Evolutionary conservation across 2,888 invertebrate species (phyloP).

Genomic region (Ellobium chinense): DNA sequence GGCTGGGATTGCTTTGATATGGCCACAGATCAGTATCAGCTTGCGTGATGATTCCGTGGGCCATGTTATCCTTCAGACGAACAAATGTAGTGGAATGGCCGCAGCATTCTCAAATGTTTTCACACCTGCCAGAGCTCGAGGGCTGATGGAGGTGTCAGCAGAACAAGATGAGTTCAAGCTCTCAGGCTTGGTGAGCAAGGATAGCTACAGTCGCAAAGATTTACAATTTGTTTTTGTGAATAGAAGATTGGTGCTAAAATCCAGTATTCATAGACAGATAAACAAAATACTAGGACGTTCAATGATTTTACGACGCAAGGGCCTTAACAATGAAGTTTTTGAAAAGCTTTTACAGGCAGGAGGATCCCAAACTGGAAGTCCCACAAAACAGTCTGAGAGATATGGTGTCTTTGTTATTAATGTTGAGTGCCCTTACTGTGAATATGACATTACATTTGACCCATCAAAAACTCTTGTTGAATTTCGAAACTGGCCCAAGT

Average conservation of each 20-base stretch:
- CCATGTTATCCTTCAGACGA: conserved; percentile 83
- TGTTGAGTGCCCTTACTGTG: conserved; percentile 81
- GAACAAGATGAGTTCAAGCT: conserved; percentile 81
- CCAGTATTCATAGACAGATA: conserved; percentile 81
- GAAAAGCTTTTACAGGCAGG: conserved; percentile 3
- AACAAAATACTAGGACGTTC: conserved; percentile 77
- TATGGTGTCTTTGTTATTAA: conserved; percentile 82
- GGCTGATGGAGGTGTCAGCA: conserved; percentile 78
- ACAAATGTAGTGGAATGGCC: conserved; percentile 82
- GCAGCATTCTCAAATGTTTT: conserved; percentile 81
- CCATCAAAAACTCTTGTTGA: conserved; percentile 81
- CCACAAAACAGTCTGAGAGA: conserved; percentile 64
- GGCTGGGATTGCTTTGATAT: conserved; percentile 84
- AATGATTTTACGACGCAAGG: conserved; percentile 57
- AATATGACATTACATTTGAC: conserved; percentile 81
- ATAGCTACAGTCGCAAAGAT: conserved; percentile 79
- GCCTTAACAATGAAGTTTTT: conserved; percentile 15
- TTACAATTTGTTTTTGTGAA: conserved; percentile 86
- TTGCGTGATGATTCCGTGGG: conserved; percentile 84
- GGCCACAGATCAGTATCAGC: conserved; percentile 84
- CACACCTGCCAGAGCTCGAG: conserved; percentile 78
- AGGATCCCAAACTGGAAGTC: conserved; percentile 54
- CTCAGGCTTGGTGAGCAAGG: conserved; percentile 82
- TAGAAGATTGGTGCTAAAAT: conserved; percentile 82
- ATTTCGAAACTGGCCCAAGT: conserved; percentile 82